Percentiles rank a stretch among this genome's conserved stretches.
Evolutionary conservation across 2,113 vertebrate genomes (phyloP).

Genomic region (Elachura formosa): DNA sequence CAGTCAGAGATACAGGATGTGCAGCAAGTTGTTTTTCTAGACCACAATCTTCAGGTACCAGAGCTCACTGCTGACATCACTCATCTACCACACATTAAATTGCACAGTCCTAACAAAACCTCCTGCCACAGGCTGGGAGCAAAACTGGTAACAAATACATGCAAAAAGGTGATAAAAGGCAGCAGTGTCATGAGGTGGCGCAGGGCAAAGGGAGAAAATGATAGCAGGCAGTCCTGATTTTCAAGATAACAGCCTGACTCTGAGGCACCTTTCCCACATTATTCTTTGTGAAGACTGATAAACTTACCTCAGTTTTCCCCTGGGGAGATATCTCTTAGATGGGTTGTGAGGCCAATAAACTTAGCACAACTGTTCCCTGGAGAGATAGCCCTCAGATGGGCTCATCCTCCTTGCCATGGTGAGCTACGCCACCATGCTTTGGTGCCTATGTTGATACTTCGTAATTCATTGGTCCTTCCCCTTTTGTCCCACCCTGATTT

Average conservation of each 20-base stretch:
- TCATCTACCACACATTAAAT: neutral
- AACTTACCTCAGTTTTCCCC: too few relatives aligned
- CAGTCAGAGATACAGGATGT: neutral
- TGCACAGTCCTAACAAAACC: neutral
- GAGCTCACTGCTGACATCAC: neutral
- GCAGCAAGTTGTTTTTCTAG: neutral
- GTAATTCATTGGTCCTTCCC: too few relatives aligned
- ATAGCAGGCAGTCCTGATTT: neutral
- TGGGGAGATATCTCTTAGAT: too few relatives aligned
- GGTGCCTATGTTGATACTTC: too few relatives aligned
- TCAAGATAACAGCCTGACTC: neutral
- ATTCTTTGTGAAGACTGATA: too few relatives aligned
- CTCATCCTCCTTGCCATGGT: too few relatives aligned
- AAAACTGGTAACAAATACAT: neutral
- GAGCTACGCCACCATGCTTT: too few relatives aligned
- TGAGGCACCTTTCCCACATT: neutral
- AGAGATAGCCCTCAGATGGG: too few relatives aligned
- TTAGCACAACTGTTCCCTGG: too few relatives aligned
- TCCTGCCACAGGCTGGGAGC: neutral
- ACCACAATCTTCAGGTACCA: neutral
- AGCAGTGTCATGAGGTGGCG: neutral
- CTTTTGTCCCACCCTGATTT: too few relatives aligned
- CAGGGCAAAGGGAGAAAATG: neutral
- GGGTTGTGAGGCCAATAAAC: too few relatives aligned
- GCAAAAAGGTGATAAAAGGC: neutral